These are phyloP conservation scores for Samia ricini DNA, from an alignment of 1,140 invertebrate genomes.

Conservation along the genomic window DNA sequence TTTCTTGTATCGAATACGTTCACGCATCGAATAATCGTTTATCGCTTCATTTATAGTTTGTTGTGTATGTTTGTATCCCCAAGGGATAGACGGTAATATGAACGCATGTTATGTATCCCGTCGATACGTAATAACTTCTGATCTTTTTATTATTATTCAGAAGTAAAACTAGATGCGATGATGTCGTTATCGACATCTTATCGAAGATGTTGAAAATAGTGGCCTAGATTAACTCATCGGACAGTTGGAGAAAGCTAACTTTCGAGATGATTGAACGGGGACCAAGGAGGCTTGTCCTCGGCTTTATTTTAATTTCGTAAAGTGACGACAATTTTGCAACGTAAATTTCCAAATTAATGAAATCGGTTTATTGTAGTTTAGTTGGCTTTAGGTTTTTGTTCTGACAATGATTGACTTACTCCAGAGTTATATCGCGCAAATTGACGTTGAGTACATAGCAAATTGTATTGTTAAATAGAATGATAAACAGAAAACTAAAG, in stretches of 20 bases:
- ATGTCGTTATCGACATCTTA: neutral
- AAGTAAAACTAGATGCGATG: neutral
- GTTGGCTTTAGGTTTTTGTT: conserved; percentile 45
- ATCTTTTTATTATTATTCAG: neutral
- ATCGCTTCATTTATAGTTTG: conserved; percentile 12
- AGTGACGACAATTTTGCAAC: conserved; percentile 71
- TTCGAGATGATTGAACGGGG: conserved; percentile 74
- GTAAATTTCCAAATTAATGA: conserved; percentile 50
- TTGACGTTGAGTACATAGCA: neutral
- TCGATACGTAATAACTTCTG: neutral
- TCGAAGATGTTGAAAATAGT: conserved; percentile 42
- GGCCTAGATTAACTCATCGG: conserved; percentile 57
- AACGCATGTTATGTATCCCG: neutral
- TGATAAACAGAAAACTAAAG: conserved; percentile 17
- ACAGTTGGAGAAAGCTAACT: conserved; percentile 56
- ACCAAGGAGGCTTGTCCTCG: conserved; percentile 61
- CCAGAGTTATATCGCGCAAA: conserved; percentile 11
- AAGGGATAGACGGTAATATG: neutral
- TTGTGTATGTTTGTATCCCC: neutral
- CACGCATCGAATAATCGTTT: conserved; percentile 17
- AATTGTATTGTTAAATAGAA: neutral
- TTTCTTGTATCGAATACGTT: conserved; percentile 27
- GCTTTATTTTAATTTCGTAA: conserved; percentile 75
- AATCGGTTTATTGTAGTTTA: conserved; percentile 38
- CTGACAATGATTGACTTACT: conserved; percentile 30